Base-by-base conservation (phyloP, 2,797 vertebrate genomes). In the Aplochiton taeniatus region DNA sequence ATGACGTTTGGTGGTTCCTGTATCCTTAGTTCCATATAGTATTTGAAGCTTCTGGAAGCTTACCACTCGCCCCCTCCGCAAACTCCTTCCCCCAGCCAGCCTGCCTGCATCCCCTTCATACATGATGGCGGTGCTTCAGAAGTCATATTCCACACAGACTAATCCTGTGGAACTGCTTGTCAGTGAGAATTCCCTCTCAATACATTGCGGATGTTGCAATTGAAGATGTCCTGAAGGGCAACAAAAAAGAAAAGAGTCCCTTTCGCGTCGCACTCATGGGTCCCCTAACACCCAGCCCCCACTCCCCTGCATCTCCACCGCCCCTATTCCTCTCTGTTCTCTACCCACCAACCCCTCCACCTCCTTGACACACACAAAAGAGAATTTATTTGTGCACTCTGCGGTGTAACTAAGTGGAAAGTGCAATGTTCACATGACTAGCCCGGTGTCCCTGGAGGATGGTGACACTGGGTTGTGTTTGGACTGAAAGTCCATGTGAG, bases 81-180 rank as follows among this genome's bases (percentile, higher is more conserved):
- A 59, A 62, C 70, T 51, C 17, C 71, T 72, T 14, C 66, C 58
- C 50, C 45, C 58, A 2, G 11, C 66, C 54, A 63, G 61, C 52
- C 73, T 70, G 73, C 67, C 69, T 45, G 16, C 66, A 41, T 48
- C 58, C 19, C 66, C 45, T 54, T 58, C 48, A 51, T 51, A 71
- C 67, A 70, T 57, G 31, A 70, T 57, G 31, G 31, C 6, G 55
- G 47, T 52, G 61, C 65, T 70, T 71, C 57, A 71, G 56, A 85
- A 83, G 76, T 82, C 58, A 73, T 75, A 69, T 66, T 70, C 73
- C 73, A 78, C 74, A 79, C 74, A 68, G 72, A 64, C 66, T 81
- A 80, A 86, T 84, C 73, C 74, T 8, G 42, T 58, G 66, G 75
- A 85, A 82, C 73, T 81, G 50, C 74, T 75, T 83, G 78, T 82